Evolutionary conservation across 1,140 invertebrate genomes (phyloP).

Genomic region (Saccostrea glomerata): DNA sequence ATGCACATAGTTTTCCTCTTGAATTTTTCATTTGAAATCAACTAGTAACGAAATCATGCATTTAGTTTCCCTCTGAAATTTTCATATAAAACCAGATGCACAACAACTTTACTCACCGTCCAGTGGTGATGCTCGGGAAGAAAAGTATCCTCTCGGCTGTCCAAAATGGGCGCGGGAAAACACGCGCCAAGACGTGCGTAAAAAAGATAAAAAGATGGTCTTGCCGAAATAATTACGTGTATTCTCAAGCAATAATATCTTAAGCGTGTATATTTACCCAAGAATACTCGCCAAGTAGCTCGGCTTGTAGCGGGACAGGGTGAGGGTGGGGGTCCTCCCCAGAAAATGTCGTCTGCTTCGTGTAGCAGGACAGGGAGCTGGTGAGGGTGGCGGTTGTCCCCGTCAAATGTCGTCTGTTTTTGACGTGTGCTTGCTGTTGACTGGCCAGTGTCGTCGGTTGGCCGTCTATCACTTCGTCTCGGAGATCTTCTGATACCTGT

Average conservation of each 20-base stretch:
- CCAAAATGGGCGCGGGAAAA: neutral
- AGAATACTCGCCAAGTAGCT: constrained; percentile 60
- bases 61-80: neutral
- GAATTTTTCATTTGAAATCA: neutral
- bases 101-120: constrained; percentile 4
- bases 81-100: neutral
- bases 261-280: constrained; percentile 69
- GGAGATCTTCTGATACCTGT: neutral
- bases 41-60: no score
- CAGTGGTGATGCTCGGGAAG: neutral
- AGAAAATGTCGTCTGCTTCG: neutral
- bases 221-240: constrained; percentile 88
- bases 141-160: neutral
- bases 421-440: no score
- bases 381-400: neutral
- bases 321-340: neutral
- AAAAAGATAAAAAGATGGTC: neutral
- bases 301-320: neutral
- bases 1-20: neutral
- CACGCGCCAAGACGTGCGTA: neutral
- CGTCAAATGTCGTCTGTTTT: neutral
- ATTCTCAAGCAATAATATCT: constrained; percentile 99
- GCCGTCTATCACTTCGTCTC: neutral
- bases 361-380: neutral
- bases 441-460: neutral